Evolutionary conservation across 2,797 vertebrate genomes (phyloP).

Genomic region (Scarus forsteni): DNA sequence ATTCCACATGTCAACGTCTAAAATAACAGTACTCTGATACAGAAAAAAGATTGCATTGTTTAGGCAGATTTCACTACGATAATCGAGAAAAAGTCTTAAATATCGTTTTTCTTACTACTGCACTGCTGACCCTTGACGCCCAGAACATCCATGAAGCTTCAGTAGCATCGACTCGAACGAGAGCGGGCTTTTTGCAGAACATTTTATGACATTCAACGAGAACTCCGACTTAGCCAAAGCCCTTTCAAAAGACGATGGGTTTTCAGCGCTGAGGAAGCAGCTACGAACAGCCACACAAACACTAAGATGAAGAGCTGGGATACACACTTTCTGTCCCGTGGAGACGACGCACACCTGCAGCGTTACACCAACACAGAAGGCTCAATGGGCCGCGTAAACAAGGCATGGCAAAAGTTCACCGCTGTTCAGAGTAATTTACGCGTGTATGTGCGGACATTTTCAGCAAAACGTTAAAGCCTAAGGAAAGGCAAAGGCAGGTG

Average conservation of each 20-base stretch:
- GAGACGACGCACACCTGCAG: constrained; percentile 17
- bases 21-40: constrained; percentile 84
- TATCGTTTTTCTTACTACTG: constrained; percentile 45
- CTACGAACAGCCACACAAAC: constrained; percentile 60
- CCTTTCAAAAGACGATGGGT: constrained; percentile 32
- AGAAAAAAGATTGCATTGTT: constrained; percentile 81
- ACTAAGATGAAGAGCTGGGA: constrained; percentile 60
- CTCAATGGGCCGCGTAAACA: constrained; percentile 42
- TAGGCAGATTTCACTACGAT: constrained; percentile 78
- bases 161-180: constrained; percentile 19
- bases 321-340: constrained; percentile 23
- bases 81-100: constrained; percentile 62
- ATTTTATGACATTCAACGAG: constrained; percentile 55
- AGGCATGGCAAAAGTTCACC: constrained; percentile 26
- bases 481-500: constrained; percentile 48
- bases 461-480: constrained; percentile 46
- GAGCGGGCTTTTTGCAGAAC: constrained; percentile 26
- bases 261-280: constrained; percentile 64
- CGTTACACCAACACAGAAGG: constrained; percentile 32
- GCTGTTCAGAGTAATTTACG: constrained; percentile 24
- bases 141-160: constrained; percentile 32
- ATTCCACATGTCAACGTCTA: constrained; percentile 84
- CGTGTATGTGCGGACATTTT: constrained; percentile 27
- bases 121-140: constrained; percentile 37
- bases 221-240: constrained; percentile 42